Conservation (phyloP, 1,140 invertebrate species). For the Drosophila virilis region DNA sequence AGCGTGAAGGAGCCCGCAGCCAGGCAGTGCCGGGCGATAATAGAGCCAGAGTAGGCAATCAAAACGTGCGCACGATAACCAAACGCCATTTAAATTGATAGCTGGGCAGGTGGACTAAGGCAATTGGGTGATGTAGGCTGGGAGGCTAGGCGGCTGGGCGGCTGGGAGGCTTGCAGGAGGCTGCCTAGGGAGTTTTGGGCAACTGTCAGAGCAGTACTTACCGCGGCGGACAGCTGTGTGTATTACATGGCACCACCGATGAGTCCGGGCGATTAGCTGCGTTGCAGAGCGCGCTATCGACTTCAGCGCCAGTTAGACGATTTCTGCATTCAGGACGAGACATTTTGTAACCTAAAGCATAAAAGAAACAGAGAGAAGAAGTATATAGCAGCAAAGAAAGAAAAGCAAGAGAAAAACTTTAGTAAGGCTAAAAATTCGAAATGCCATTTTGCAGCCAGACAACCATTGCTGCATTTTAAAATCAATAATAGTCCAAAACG, state of each 20-base stretch:
- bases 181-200: slow-evolving; percentile 15
- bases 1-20: too few species aligned
- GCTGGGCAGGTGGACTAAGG: slow-evolving; percentile 59
- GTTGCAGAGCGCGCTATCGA: slow-evolving; percentile 92
- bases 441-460: slow-evolving; percentile 38
- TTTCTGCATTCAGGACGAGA: slow-evolving; percentile 91
- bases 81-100: slow-evolving; percentile 74
- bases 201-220: slow-evolving; percentile 85
- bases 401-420: slow-evolving; percentile 17
- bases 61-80: slow-evolving; percentile 78
- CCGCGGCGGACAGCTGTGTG: slow-evolving; percentile 93
- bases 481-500: slow-evolving; percentile 63
- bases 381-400: not conserved
- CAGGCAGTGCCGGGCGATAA: slow-evolving; percentile 53
- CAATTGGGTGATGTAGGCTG: slow-evolving; percentile 5
- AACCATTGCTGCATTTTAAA: slow-evolving; percentile 56
- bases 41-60: slow-evolving; percentile 70
- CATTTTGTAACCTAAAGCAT: slow-evolving; percentile 91
- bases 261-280: slow-evolving; percentile 90
- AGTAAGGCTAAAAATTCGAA: slow-evolving; percentile 42
- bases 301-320: slow-evolving; percentile 89
- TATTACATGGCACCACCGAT: slow-evolving; percentile 92
- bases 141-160: not conserved
- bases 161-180: not conserved
- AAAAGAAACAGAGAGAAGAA: slow-evolving; percentile 9